Evolutionary conservation across 2,888 invertebrate species (phyloP).

Genomic region (Caenorhabditis panamensis): DNA sequence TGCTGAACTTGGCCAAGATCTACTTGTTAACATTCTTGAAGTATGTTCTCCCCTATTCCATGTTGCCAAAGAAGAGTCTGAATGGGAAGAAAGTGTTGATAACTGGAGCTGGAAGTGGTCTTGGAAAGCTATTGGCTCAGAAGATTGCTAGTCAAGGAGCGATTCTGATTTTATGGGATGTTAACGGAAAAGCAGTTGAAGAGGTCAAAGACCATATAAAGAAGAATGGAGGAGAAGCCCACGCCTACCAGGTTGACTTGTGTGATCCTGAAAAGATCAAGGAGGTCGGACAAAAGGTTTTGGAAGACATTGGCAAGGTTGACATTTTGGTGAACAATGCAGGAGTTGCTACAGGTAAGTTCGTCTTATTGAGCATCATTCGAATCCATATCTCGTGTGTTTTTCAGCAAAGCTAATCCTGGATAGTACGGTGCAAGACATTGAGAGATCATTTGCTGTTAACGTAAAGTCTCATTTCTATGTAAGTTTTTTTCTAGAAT

Average conservation of each 20-base stretch:
- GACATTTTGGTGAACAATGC: slow-evolving; percentile 93
- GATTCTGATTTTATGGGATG: slow-evolving; percentile 91
- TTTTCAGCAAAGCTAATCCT: slow-evolving; percentile 46
- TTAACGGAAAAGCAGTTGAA: slow-evolving; percentile 86
- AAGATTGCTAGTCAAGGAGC: slow-evolving; percentile 83
- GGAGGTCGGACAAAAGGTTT: slow-evolving; percentile 78
- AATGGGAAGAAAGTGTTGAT: slow-evolving; percentile 88
- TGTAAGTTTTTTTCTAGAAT: slow-evolving; percentile 85
- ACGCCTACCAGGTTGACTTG: slow-evolving; percentile 90
- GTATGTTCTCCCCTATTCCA: slow-evolving; percentile 24
- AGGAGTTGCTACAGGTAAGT: slow-evolving; percentile 88
- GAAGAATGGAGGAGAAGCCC: slow-evolving; percentile 89
- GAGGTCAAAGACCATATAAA: slow-evolving; percentile 84
- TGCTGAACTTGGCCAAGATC: slow-evolving; percentile 2
- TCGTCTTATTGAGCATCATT: slow-evolving; percentile 82
- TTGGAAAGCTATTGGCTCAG: slow-evolving; percentile 85
- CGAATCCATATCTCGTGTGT: neutral
- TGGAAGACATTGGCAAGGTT: slow-evolving; percentile 88
- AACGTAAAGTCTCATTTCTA: slow-evolving; percentile 93
- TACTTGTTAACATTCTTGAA: slow-evolving; percentile 12
- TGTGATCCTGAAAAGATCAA: slow-evolving; percentile 89
- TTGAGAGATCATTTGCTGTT: slow-evolving; percentile 91
- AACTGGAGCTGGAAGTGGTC: slow-evolving; percentile 92
- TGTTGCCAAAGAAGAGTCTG: slow-evolving; percentile 61
- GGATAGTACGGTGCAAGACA: slow-evolving; percentile 89